Evolutionary conservation across 2,888 invertebrate genomes (phyloP).

Genomic region (Tuberolachnus salignus): DNA sequence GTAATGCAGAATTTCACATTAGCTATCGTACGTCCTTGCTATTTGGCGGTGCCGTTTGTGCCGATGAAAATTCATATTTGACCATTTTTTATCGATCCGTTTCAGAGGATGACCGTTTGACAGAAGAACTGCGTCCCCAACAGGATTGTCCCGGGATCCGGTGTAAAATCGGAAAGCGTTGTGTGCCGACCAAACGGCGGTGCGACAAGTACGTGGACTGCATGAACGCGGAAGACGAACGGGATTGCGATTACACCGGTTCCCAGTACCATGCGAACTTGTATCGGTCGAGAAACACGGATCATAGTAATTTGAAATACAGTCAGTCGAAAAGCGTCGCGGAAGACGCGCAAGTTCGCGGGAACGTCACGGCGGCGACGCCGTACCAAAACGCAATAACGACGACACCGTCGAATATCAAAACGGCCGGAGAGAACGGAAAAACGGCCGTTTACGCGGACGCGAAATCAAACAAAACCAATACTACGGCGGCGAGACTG

Average conservation of each 20-base stretch:
- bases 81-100: neutral
- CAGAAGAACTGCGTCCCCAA: slow-evolving; percentile 64
- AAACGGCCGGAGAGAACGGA: neutral
- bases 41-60: no score
- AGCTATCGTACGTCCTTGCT: no score
- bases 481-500: neutral
- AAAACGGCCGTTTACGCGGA: neutral
- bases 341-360: neutral
- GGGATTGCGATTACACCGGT: slow-evolving; percentile 65
- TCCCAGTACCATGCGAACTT: slow-evolving; percentile 14
- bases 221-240: slow-evolving; percentile 80
- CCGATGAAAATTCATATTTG: no score
- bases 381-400: neutral
- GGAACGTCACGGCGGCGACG: neutral
- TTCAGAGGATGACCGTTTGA: slow-evolving; percentile 50
- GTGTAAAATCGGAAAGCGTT: slow-evolving; percentile 73
- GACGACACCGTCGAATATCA: neutral
- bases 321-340: slow-evolving; percentile 3
- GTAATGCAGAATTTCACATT: no score
- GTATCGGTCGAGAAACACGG: slow-evolving; percentile 21
- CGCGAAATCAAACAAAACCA: neutral
- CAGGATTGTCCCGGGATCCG: slow-evolving; percentile 75
- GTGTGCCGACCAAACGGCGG: slow-evolving; percentile 70
- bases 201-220: slow-evolving; percentile 81
- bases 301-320: slow-evolving; percentile 31